Conservation (phyloP, 2,888 invertebrate genomes). For the Dasypolia templi region DNA sequence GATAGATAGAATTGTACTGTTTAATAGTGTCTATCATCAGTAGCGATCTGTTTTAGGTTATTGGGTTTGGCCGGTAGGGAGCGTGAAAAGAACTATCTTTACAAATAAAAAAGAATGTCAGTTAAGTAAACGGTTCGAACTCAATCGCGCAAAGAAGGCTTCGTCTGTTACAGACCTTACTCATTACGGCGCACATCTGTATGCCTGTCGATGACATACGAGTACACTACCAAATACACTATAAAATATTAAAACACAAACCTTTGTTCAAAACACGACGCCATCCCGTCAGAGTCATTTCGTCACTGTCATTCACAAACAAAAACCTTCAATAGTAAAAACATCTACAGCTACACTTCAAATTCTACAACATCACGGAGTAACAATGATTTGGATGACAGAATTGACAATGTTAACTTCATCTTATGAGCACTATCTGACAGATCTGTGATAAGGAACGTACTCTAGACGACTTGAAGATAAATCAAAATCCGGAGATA, state of each 20-base stretch:
- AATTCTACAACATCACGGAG: constrained; percentile 19
- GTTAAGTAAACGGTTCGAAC: background rate
- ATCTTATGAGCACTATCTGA: constrained; percentile 40
- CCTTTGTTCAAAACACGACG: constrained; percentile 81
- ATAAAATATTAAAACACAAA: constrained; percentile 52
- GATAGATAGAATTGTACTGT: too few relatives aligned
- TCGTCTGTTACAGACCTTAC: background rate
- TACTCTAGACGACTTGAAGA: constrained; percentile 62
- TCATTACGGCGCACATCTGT: background rate
- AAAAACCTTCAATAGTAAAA: background rate
- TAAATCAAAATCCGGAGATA: constrained; percentile 56
- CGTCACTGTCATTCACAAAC: constrained; percentile 13
- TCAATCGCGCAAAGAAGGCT: too few relatives aligned
- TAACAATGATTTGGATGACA: constrained; percentile 33
- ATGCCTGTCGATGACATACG: background rate
- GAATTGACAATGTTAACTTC: constrained; percentile 45
- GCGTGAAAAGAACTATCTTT: background rate
- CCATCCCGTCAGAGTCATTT: constrained; percentile 85
- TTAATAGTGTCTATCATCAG: too few relatives aligned
- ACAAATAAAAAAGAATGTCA: background rate
- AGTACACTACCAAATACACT: background rate
- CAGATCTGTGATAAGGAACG: constrained; percentile 52
- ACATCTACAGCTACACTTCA: constrained; percentile 16
- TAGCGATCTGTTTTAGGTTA: too few relatives aligned
- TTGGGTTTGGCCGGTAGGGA: too few relatives aligned